phyloP scores from a whole-genome alignment of 2,797 vertebrate genomes.

The Coendou prehensilis region DNA sequence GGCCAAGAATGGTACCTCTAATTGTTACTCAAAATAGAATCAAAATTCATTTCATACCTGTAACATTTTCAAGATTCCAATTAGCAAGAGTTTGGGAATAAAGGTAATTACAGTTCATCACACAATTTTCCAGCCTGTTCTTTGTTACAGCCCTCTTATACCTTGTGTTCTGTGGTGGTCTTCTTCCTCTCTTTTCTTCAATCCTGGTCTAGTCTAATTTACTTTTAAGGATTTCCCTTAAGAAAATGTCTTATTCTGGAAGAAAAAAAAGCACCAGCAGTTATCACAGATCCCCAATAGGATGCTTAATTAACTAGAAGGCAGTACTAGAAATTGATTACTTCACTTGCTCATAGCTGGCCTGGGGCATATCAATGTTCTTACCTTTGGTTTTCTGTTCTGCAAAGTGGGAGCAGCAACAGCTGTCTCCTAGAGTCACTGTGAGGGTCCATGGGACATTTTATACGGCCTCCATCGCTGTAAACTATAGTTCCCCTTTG shows the following conservation, averaged over 20 bases:
- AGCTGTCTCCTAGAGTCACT: background rate
- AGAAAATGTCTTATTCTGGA: background rate
- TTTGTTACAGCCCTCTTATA: background rate
- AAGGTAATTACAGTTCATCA: background rate
- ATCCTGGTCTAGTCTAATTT: background rate
- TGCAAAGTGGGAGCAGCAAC: background rate
- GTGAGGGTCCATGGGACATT: background rate
- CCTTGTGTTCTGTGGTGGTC: background rate
- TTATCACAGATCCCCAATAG: background rate
- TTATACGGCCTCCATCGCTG: fast-evolving
- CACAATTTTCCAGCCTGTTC: background rate
- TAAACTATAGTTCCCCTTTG: background rate
- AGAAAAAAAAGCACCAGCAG: background rate
- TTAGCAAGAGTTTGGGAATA: background rate
- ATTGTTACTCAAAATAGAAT: background rate
- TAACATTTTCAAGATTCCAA: background rate
- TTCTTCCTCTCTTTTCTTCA: background rate
- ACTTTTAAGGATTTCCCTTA: background rate
- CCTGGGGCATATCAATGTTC: background rate
- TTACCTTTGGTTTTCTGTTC: background rate
- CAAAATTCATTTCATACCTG: background rate
- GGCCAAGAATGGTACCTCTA: background rate
- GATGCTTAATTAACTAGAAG: background rate
- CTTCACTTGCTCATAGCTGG: background rate
- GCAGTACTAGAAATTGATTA: background rate